Evolutionary conservation across 2,113 vertebrate genomes (phyloP), one percentile per base, ranked within the genome.

Genomic region (Actenoides hombroni): DNA sequence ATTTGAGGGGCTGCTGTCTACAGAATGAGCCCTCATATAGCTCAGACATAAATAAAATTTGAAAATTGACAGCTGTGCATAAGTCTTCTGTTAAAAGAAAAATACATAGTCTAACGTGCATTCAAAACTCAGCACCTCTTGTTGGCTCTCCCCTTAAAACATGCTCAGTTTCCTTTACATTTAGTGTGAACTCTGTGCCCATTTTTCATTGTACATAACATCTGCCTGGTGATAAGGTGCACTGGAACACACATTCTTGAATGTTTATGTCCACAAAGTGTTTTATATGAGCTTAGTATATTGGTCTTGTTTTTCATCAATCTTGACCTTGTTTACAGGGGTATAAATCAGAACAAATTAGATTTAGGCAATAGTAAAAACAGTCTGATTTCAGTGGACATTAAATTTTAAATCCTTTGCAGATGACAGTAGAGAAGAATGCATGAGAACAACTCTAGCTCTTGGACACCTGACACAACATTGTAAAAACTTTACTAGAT

Each of bases 321-420:
- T 25, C 81, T 68, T 84, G 84, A 84, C 73, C 69, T 33, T 46
- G 40, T 92, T 96, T 88, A 80, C 39, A 65, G 40, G 53, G 49
- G 10, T 31, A 68, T 92, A 94, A 94, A 92, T 91, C 90, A 94
- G 59, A 79, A 57, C 63, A 90, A 95, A 95, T 80, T 65, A 80
- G 57, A 69, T 77, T 83, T 65, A 86, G 78, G 49, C 37, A 35
- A 49, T 8, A 49, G 25, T 90, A 97, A 97, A 96, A 80, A 4
- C 42, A 86, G 54, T 65, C 80, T 63, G 15, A 71, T 94, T 95
- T 93, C 82, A 91, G 71, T 59, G 67, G 70, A 51, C 70, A 17
- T 93, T 85, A 94, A 95, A 59, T 95, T 94, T 90, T 77, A 95
- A 88, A 77, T 82, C 19, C 80, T 83, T 77, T 83, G 59, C n/a